Conservation (phyloP, 2,888 invertebrate species). For the Drosophila pseudotalamancana region DNA sequence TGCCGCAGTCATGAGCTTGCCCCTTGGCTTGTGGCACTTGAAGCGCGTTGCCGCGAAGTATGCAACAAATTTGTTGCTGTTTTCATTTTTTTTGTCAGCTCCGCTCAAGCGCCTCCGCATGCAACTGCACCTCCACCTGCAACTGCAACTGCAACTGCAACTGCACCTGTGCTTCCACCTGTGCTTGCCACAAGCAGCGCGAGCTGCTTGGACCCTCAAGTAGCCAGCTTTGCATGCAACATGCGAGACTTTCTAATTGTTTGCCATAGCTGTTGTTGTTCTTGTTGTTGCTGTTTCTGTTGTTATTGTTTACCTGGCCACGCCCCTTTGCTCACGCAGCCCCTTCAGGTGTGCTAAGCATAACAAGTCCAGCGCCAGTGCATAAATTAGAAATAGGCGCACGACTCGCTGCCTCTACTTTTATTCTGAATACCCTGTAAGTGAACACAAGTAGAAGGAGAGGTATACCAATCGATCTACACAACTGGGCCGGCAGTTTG, state of each 20-base stretch:
- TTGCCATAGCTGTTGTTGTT: slow-evolving; percentile 45
- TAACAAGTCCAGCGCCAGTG: slow-evolving; percentile 71
- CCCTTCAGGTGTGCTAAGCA: slow-evolving; percentile 42
- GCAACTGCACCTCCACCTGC: slow-evolving; percentile 45
- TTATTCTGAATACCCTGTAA: slow-evolving; percentile 13
- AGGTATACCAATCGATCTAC: neutral
- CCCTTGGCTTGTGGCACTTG: slow-evolving; percentile 39
- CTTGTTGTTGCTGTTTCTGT: neutral
- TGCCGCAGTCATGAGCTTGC: slow-evolving; percentile 68
- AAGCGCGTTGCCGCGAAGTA: slow-evolving; percentile 70
- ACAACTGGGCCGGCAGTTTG: no score
- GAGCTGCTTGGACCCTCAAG: neutral
- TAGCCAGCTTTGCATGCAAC: slow-evolving; percentile 65
- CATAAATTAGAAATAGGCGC: slow-evolving; percentile 75
- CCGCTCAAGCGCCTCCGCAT: slow-evolving; percentile 65
- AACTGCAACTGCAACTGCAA: slow-evolving; percentile 33
- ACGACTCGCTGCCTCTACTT: slow-evolving; percentile 13
- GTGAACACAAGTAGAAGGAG: no score
- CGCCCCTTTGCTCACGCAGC: neutral
- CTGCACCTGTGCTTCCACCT: slow-evolving; percentile 21
- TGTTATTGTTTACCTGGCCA: no score
- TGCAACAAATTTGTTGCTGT: slow-evolving; percentile 77
- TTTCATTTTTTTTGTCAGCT: slow-evolving; percentile 74
- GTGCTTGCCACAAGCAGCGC: slow-evolving; percentile 2
- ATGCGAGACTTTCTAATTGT: slow-evolving; percentile 70